Conservation (phyloP, 2,113 vertebrate species). For the Pantherophis guttatus region DNA sequence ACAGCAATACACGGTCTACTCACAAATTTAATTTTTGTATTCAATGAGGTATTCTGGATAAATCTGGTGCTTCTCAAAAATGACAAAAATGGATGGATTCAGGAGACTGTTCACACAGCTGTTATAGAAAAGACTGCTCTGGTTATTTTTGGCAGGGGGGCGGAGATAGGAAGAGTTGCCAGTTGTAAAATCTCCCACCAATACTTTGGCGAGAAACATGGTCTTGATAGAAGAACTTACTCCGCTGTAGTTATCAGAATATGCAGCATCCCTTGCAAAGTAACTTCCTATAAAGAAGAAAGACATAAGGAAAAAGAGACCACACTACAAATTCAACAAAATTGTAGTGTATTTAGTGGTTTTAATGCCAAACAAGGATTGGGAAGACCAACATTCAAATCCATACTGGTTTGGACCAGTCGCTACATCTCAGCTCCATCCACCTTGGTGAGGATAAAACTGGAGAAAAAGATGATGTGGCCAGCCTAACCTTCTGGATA, state of each 20-base stretch:
- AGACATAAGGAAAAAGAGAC: neutral
- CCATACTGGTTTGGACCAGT: neutral
- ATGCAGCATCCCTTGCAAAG: constrained; percentile 86
- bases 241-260: constrained; percentile 76
- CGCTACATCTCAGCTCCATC: neutral
- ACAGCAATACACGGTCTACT: neutral
- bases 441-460: neutral
- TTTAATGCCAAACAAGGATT: neutral
- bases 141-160: constrained; percentile 76
- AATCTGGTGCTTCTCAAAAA: constrained; percentile 89
- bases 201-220: constrained; percentile 87
- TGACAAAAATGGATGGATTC: constrained; percentile 84
- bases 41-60: constrained; percentile 91
- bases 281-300: constrained; percentile 81
- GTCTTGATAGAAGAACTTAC: neutral
- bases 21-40: constrained; percentile 55
- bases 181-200: constrained; percentile 80
- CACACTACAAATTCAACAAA: neutral
- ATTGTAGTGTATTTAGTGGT: neutral
- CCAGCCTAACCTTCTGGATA: neutral
- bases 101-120: constrained; percentile 82
- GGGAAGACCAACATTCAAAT: neutral
- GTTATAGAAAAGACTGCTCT: constrained; percentile 73
- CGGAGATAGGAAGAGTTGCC: constrained; percentile 71
- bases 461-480: neutral